phyloP scores from a whole-genome alignment of 2,113 vertebrate species.

The Fregetta grallaria region DNA sequence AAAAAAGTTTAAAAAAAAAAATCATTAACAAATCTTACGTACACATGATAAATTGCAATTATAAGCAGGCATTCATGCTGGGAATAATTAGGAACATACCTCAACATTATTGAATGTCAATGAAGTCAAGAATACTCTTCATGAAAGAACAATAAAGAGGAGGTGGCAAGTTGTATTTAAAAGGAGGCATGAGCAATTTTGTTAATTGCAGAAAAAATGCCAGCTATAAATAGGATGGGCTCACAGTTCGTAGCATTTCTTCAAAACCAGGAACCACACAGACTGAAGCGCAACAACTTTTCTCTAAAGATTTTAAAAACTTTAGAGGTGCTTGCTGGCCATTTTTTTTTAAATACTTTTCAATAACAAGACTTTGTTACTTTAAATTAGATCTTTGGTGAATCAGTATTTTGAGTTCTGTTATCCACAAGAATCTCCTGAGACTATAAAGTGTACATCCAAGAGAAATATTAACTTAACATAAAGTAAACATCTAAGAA shows the following conservation, averaged over 20 bases:
- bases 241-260: background rate
- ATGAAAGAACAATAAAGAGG: conserved; percentile 50
- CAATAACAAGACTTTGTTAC: background rate
- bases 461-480: background rate
- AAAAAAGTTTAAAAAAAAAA: conserved; percentile 33
- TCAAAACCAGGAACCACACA: background rate
- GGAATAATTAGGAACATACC: conserved; percentile 69
- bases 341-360: background rate
- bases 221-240: conserved; percentile 12
- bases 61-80: conserved; percentile 49
- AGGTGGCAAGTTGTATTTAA: conserved; percentile 7
- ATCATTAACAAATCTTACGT: conserved; percentile 47
- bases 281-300: background rate
- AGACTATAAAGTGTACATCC: background rate
- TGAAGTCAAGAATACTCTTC: conserved; percentile 59
- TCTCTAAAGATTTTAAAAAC: background rate
- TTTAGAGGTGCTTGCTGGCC: background rate
- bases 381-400: background rate
- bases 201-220: conserved; percentile 38
- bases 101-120: conserved; percentile 71
- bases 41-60: conserved; percentile 65
- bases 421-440: background rate
- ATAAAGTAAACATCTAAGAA: background rate
- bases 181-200: background rate
- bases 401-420: background rate